Percentiles rank a stretch among this genome's conserved stretches.
phyloP scores from a whole-genome alignment of 35 echinoderm and acorn worm genomes.

The Ptychodera flava region DNA sequence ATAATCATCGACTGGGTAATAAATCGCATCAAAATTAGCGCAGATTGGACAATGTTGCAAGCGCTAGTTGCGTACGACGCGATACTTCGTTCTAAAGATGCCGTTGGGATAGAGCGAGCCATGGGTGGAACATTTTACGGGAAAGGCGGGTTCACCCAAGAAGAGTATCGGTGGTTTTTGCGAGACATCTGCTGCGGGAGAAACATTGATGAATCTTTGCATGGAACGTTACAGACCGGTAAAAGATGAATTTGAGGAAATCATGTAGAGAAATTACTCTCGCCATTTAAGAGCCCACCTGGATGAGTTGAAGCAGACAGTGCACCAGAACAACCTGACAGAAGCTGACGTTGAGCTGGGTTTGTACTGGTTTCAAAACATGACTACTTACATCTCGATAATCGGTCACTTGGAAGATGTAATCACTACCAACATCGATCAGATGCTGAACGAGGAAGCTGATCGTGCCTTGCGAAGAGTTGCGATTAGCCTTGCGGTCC shows the following conservation, averaged over 20 bases:
- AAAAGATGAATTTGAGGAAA: neutral
- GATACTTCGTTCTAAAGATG: neutral
- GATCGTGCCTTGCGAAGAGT: neutral
- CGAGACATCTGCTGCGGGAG: neutral
- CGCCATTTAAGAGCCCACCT: neutral
- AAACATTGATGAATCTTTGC: neutral
- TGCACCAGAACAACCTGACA: neutral
- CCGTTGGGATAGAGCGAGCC: neutral
- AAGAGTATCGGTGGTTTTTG: neutral
- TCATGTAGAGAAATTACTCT: neutral
- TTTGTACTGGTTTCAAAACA: conserved; percentile 27
- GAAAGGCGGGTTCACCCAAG: neutral
- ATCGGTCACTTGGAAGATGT: neutral
- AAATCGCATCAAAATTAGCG: neutral
- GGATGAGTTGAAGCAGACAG: neutral
- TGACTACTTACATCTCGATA: neutral
- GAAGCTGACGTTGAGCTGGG: neutral
- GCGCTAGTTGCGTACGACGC: neutral
- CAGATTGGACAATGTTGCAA: neutral
- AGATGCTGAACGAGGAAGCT: neutral
- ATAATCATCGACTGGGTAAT: neutral
- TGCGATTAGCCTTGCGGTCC: neutral
- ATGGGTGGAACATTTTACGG: neutral
- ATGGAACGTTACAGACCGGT: neutral
- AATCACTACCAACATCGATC: neutral